These are phyloP conservation scores for Erannis defoliaria DNA, from an alignment of 2,888 invertebrate species.

Conservation along the genomic window DNA sequence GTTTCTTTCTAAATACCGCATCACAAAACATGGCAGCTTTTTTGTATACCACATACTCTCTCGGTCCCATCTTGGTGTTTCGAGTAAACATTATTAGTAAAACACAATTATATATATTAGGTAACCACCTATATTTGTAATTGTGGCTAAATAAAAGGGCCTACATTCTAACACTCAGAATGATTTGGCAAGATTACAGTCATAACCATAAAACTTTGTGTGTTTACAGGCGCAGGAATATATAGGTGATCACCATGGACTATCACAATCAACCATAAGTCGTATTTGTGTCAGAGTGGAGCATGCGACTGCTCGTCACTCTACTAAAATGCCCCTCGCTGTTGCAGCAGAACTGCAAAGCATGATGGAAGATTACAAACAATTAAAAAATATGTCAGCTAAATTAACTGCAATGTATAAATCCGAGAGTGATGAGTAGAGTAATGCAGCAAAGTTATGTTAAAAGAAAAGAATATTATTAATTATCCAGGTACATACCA, in stretches of 20 bases:
- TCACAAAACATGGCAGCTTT: too few relatives aligned
- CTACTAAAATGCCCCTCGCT: neutral
- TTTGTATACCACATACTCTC: too few relatives aligned
- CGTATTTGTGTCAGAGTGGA: slow-evolving; percentile 6
- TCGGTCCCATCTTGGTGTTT: too few relatives aligned
- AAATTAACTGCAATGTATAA: neutral
- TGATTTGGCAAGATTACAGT: too few relatives aligned
- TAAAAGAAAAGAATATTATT: neutral
- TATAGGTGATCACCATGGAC: slow-evolving; percentile 1
- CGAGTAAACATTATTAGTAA: too few relatives aligned
- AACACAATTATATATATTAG: too few relatives aligned
- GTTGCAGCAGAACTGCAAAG: neutral
- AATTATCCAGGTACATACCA: neutral
- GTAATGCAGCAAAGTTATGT: neutral
- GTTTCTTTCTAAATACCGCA: too few relatives aligned
- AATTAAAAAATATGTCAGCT: neutral
- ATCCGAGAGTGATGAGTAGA: neutral
- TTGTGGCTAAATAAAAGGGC: too few relatives aligned
- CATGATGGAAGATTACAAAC: neutral
- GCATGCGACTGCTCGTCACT: neutral
- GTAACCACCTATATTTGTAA: too few relatives aligned
- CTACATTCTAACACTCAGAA: too few relatives aligned
- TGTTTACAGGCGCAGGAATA: slow-evolving; percentile 6
- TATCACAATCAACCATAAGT: slow-evolving; percentile 8
- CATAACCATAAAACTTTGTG: neutral